Percentiles rank a stretch among this genome's conserved stretches.
phyloP scores from a whole-genome alignment of 2,113 vertebrate species.

The Azemiops feae region DNA sequence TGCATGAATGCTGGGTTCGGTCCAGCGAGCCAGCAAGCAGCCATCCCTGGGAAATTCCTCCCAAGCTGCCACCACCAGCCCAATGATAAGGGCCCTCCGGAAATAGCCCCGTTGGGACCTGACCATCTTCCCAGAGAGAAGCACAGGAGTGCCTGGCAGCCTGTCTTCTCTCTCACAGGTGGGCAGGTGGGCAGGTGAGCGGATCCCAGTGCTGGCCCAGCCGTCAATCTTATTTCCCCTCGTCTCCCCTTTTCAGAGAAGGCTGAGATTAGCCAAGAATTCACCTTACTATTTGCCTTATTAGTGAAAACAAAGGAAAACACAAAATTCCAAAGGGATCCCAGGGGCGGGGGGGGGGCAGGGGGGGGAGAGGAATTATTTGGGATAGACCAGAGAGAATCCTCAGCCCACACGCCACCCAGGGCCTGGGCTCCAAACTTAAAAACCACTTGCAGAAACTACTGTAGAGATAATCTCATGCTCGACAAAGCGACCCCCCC shows the following conservation, averaged over 20 bases:
- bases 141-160: not conserved
- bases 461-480: too few relatives aligned
- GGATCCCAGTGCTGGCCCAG: not conserved
- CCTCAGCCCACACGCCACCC: not conserved
- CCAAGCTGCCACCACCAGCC: not conserved
- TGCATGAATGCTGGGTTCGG: not conserved
- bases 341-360: not conserved
- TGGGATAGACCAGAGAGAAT: not conserved
- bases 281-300: not conserved
- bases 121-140: not conserved
- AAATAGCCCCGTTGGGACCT: not conserved
- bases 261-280: too few relatives aligned
- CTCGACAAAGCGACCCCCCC: not conserved
- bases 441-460: not conserved
- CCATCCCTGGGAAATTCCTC: not conserved
- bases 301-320: not conserved
- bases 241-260: too few relatives aligned
- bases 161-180: not conserved
- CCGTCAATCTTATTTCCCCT: not conserved
- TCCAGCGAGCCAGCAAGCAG: not conserved
- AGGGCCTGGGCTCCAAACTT: not conserved
- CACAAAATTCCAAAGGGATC: not conserved
- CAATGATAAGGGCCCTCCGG: not conserved
- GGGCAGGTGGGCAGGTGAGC: too few relatives aligned
- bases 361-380: too few relatives aligned